These are phyloP conservation scores for Falco rusticolus DNA, from an alignment of 2,797 vertebrate genomes.

Conservation along the genomic window DNA sequence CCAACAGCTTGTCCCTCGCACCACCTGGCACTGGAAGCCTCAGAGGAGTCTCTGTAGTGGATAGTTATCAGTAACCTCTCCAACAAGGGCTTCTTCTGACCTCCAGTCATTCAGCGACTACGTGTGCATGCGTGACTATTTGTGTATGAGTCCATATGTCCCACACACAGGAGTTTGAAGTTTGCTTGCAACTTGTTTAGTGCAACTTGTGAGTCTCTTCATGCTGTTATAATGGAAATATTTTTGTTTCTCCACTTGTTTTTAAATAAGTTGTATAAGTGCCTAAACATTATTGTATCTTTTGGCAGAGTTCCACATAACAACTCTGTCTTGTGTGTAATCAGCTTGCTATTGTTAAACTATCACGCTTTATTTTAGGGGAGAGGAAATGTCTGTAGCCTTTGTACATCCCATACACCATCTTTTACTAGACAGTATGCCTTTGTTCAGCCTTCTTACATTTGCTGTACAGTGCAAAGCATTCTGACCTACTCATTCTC, in stretches of 20 bases:
- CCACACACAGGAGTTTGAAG: neutral
- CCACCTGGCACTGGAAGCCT: neutral
- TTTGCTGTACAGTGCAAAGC: neutral
- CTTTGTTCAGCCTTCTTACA: neutral
- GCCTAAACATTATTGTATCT: neutral
- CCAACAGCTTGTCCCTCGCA: neutral
- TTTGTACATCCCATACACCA: neutral
- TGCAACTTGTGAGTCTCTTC: neutral
- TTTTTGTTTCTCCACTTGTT: neutral
- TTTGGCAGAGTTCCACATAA: neutral
- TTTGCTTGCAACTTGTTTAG: neutral
- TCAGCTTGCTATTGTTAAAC: neutral
- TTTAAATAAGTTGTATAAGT: neutral
- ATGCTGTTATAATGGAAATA: neutral
- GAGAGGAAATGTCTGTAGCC: neutral
- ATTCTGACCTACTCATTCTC: neutral
- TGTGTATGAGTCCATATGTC: fast-evolving
- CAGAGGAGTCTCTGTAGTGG: neutral
- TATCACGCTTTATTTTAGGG: neutral
- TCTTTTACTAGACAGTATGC: neutral
- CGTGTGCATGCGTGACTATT: neutral
- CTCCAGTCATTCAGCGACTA: neutral
- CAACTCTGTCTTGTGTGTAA: neutral
- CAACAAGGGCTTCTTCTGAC: neutral
- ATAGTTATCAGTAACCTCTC: neutral